Base-by-base conservation (phyloP, 2,113 vertebrate genomes). In the Salvelinus fontinalis region DNA sequence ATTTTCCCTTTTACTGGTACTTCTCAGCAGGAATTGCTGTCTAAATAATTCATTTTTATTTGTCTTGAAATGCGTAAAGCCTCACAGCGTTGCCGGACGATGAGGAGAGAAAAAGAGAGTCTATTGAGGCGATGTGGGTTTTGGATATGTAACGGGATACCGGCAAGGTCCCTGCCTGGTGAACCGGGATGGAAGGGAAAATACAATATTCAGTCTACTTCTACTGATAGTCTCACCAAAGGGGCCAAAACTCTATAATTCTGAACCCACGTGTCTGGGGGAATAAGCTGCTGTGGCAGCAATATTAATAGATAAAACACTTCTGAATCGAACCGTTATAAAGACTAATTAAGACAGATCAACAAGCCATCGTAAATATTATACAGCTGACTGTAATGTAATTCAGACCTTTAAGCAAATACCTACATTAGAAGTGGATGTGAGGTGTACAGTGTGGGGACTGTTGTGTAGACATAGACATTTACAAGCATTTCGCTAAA, bases 41-140 rank as follows among this genome's bases (percentile, higher is more conserved):
- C 64, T 49, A 54, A 76, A 60, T 82, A 74, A 83, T 77, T 76
- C 26, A 64, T 75, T 78, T 81, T 76, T 76, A 83, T 85, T 70
- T 64, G 48, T 14, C n/a, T 71, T 20, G 70, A 80, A 83, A 78
- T 66, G 66, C 69, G 70, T 75, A 67, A 81, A 76, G 75, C 67
- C 34, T 34, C 24, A 27, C 26, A 54, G 7, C 27, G 2, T 59
- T 64, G 39, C 62, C 24, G 39, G 76, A 71, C 26, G 75, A 51
- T 27, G 48, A 68, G 31, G 5, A 68, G 20, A 16, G 13, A 5
- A 68, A 68, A 14, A 67, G 29, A 31, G 18, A 29, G 13, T 3
- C 4, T n/a, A 20, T 68, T 67, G 24, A 67, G 68, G 67, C n/a
- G 5, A 27, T 48, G 39, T 74, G 59, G 44, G 62, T 78, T 18